phyloP scores from a whole-genome alignment of 2,888 invertebrate species.

The Drosophila tripunctata region DNA sequence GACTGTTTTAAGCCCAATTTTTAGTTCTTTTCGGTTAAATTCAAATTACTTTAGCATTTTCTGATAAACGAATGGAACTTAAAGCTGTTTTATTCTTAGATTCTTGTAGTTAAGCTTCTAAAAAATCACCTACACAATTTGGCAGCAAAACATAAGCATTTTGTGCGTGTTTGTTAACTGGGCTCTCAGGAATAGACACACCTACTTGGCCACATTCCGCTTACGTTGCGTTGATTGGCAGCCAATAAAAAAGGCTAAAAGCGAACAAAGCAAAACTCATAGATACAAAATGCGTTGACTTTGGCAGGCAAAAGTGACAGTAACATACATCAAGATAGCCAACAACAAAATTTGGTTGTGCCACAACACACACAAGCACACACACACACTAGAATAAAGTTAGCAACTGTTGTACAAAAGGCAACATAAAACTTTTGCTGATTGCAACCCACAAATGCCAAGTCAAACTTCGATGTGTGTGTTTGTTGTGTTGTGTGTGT shows the following conservation, averaged over 20 bases:
- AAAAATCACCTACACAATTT: no score
- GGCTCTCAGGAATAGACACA: conserved; percentile 19
- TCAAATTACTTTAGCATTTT: no score
- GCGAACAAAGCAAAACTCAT: conserved; percentile 27
- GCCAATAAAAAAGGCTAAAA: conserved; percentile 62
- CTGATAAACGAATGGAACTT: no score
- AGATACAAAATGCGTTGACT: conserved; percentile 16
- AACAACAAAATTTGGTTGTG: conserved; percentile 26
- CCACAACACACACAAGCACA: conserved; percentile 10
- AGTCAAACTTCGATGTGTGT: conserved; percentile 44
- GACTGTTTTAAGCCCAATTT: no score
- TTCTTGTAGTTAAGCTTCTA: no score
- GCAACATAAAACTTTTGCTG: conserved; percentile 68
- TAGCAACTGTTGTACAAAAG: conserved; percentile 52
- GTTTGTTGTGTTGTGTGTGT: conserved; percentile 18
- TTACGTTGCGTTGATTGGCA: conserved; percentile 66
- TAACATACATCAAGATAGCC: conserved; percentile 70
- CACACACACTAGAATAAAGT: conserved; percentile 1
- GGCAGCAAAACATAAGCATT: no score
- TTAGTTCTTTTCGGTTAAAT: no score
- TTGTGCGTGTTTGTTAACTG: no score
- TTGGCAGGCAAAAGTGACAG: conserved; percentile 65
- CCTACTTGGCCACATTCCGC: conserved; percentile 44
- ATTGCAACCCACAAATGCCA: conserved; percentile 61
- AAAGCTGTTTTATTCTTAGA: no score